Conservation (phyloP, 1,140 invertebrate genomes). For the Ceratosolen solmsi region DNA sequence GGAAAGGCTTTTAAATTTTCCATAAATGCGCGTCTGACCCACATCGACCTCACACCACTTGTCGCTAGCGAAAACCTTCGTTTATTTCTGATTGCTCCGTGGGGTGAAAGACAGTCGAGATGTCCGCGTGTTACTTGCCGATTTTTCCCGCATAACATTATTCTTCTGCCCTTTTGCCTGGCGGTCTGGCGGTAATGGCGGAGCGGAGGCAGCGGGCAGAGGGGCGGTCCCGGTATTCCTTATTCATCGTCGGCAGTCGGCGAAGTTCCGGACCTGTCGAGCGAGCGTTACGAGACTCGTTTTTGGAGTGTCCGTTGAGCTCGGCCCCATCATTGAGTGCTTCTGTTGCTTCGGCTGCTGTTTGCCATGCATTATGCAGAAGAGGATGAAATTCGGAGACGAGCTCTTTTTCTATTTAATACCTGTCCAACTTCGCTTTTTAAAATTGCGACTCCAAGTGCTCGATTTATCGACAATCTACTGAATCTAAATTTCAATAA, state of each 20-base stretch:
- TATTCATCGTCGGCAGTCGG: conserved; percentile 25
- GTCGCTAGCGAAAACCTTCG: not conserved
- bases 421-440: not conserved
- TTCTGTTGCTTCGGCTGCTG: not conserved
- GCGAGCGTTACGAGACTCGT: not conserved
- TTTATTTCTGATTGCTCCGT: conserved; percentile 3
- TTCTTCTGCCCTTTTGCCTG: conserved; percentile 11
- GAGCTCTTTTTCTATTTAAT: conserved; percentile 13
- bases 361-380: not conserved
- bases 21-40: conserved; percentile 45
- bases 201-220: not conserved
- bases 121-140: not conserved
- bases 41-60: conserved; percentile 41
- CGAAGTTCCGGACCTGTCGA: conserved; percentile 24
- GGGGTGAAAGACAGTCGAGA: conserved; percentile 20
- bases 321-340: not conserved
- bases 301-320: not conserved
- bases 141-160: conserved; percentile 8
- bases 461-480: not conserved
- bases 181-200: not conserved
- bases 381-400: not conserved
- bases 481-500: too few relatives aligned
- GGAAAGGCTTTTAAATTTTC: conserved; percentile 50
- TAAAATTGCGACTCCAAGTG: not conserved
- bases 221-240: not conserved